phyloP scores from a whole-genome alignment of 1,140 invertebrate species.

The Lepidurus apus region DNA sequence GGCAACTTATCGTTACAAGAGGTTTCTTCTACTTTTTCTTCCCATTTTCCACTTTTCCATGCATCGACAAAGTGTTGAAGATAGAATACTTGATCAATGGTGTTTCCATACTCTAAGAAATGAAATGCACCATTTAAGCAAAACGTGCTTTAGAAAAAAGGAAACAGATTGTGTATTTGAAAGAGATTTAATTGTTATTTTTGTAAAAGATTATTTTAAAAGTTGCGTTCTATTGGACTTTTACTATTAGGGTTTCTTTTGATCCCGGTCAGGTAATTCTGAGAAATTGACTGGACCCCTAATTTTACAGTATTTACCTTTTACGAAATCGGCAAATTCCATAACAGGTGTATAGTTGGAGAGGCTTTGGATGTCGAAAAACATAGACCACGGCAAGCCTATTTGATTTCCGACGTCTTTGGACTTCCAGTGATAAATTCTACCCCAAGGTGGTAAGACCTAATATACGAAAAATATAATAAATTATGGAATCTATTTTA shows the following conservation, averaged over 20 bases:
- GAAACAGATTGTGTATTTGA: not conserved
- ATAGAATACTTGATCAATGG: constrained; percentile 70
- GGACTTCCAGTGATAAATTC: constrained; percentile 83
- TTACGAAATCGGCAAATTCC: constrained; percentile 77
- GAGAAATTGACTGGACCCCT: not conserved
- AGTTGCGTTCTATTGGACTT: not conserved
- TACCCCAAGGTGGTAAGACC: constrained; percentile 85
- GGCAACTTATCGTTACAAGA: constrained; percentile 48
- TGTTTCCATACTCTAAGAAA: constrained; percentile 45
- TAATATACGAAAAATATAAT: constrained; percentile 43
- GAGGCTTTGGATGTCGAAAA: constrained; percentile 81
- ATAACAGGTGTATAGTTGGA: constrained; percentile 74
- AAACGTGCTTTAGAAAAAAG: not conserved
- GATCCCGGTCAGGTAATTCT: not conserved
- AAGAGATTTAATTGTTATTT: too few relatives aligned
- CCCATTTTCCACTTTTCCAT: constrained; percentile 71
- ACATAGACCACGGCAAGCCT: constrained; percentile 66
- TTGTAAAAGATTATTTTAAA: not conserved
- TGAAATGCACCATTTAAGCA: constrained; percentile 10
- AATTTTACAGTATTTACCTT: constrained; percentile 46
- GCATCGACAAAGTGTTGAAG: constrained; percentile 82
- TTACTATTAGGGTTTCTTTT: not conserved
- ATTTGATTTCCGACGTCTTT: constrained; percentile 49
- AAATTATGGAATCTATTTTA: not conserved
- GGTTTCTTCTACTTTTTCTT: constrained; percentile 69